phyloP scores from a whole-genome alignment of 2,113 vertebrate species.

The Pseudonaja textilis region DNA sequence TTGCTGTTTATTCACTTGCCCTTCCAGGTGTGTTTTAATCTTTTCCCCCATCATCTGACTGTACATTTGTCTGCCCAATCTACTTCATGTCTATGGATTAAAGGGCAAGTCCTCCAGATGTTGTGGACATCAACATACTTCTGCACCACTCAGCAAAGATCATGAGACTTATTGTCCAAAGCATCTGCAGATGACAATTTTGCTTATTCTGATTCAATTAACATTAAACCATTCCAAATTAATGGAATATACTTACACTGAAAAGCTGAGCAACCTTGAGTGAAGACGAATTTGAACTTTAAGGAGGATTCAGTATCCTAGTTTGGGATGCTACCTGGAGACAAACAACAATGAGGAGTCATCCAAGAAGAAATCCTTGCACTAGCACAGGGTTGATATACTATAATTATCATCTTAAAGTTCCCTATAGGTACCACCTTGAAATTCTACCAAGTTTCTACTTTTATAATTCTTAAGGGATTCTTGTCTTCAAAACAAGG shows the following conservation, averaged over 20 bases:
- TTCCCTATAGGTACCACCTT: not conserved
- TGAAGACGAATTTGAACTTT: not conserved
- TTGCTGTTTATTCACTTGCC: no score
- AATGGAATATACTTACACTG: not conserved
- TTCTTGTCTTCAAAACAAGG: not conserved
- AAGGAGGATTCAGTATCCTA: not conserved
- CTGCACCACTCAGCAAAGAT: not conserved
- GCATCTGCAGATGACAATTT: not conserved
- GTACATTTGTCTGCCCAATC: not conserved
- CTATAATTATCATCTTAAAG: not conserved
- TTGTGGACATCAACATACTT: not conserved
- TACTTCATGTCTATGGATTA: not conserved
- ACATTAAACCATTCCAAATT: not conserved
- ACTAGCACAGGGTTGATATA: not conserved
- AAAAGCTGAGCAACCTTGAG: not conserved
- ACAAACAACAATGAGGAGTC: not conserved
- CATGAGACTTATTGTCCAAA: not conserved
- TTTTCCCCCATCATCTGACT: not conserved
- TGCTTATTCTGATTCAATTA: not conserved
- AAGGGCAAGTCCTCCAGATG: not conserved
- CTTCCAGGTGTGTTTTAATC: not conserved
- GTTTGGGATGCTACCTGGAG: not conserved
- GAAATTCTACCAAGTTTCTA: not conserved
- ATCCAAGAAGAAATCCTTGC: not conserved
- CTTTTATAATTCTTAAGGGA: not conserved